Evolutionary conservation across 2,113 vertebrate genomes (phyloP).

Genomic region (Microtus oregoni): DNA sequence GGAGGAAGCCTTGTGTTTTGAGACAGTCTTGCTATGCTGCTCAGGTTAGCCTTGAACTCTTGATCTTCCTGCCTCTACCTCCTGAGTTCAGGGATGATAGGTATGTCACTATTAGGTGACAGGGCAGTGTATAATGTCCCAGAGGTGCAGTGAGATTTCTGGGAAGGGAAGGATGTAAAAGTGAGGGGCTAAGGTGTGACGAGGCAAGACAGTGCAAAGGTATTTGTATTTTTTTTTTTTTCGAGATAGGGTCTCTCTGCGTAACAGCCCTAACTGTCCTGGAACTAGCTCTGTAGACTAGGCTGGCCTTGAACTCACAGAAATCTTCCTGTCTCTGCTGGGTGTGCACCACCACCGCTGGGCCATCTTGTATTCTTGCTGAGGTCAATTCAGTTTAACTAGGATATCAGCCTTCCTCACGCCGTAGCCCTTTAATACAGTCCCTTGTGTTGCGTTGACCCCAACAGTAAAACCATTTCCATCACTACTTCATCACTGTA

Average conservation of each 20-base stretch:
- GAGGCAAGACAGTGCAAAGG: background rate
- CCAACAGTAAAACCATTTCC: background rate
- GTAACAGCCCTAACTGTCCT: too few relatives aligned
- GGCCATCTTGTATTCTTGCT: background rate
- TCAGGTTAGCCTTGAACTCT: background rate
- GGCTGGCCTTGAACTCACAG: too few relatives aligned
- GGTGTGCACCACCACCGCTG: too few relatives aligned
- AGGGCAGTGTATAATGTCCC: background rate
- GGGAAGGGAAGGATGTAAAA: background rate
- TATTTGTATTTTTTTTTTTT: too few relatives aligned
- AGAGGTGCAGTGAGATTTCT: background rate
- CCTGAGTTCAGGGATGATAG: too few relatives aligned
- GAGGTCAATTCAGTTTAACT: background rate
- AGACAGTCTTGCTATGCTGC: background rate
- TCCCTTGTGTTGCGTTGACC: background rate
- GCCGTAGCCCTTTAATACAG: too few relatives aligned
- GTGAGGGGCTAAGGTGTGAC: background rate
- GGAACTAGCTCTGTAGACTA: too few relatives aligned
- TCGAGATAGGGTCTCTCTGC: too few relatives aligned
- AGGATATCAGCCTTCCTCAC: background rate
- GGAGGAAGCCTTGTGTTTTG: background rate
- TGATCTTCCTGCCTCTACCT: background rate
- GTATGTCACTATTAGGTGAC: background rate
- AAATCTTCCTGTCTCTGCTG: too few relatives aligned
- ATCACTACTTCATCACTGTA: background rate